Base-by-base conservation (phyloP, 2,113 vertebrate species). In the Hyperoodon ampullatus region DNA sequence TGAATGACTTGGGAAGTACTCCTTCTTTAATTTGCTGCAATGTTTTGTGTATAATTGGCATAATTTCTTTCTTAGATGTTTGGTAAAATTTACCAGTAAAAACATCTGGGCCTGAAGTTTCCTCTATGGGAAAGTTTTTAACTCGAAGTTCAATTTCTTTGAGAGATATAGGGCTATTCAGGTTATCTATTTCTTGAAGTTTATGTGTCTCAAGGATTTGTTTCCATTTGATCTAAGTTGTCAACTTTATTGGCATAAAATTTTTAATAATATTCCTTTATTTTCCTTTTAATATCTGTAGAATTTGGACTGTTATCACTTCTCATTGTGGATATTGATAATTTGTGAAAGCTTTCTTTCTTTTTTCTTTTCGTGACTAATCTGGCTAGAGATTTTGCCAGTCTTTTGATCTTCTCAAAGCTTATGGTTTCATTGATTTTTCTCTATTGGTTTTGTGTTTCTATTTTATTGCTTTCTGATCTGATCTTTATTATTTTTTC, bases 351-450 rank as follows among this genome's bases (percentile, higher is more conserved):
- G 0, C 1, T 74, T 72, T 50, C 23, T 24, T 83, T 47, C 47
- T 39, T 47, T 53, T 13, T 60, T 58, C n/a, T 47, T 44, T 33
- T 9, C 11, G 26, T 24, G 50, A 44, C 33, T 30, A 74, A 24
- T 78, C 8, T 89, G 33, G 50, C 70, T 92, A 80, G 30, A 88
- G n/a, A 63, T 24, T 94, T 94, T 92, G 21, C 28, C 35, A 21
- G 14, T 35, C 63, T 94, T 75, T 60, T 88, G 19, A 26, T 47
- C 4, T 88, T 21, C 19, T 80, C 55, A 72, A 82, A 24, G 8
- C 9, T 80, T 78, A 89, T n/a, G 6, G 24, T 63, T 92, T 89
- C 53, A 95, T 84, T 65, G 44, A 72, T 85, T 96, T 60, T 68
- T 74, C 47, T 30, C 8, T 60, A 1, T 66, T 55, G 26, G 7